These are phyloP conservation scores for Liolophura sinensis DNA, from an alignment of 1,140 invertebrate species.

Conservation along the genomic window DNA sequence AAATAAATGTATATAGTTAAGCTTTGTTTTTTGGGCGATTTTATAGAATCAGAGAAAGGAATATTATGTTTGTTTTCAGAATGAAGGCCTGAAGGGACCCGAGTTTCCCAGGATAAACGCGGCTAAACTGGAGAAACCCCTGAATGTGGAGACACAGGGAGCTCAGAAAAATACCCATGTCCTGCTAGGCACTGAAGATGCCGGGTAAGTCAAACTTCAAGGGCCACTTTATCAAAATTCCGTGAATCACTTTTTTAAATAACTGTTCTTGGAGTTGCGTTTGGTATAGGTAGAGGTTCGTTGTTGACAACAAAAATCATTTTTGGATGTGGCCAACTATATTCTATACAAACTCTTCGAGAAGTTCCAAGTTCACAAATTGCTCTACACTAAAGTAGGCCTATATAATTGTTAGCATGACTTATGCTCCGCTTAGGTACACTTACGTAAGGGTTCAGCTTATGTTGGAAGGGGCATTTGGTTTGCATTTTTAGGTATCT, in stretches of 20 bases:
- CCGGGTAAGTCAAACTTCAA: constrained; percentile 17
- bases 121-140: constrained; percentile 28
- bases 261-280: constrained; percentile 1
- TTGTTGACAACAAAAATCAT: constrained; percentile 2
- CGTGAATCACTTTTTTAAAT: neutral
- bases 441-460: neutral
- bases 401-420: neutral
- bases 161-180: constrained; percentile 23
- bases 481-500: constrained; percentile 16
- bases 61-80: constrained; percentile 3
- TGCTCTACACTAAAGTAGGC: neutral
- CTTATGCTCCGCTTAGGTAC: neutral
- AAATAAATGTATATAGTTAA: neutral
- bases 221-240: neutral
- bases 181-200: constrained; percentile 26
- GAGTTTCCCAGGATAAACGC: constrained; percentile 30
- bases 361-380: too few species aligned
- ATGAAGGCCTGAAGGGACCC: constrained; percentile 13
- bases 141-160: constrained; percentile 23
- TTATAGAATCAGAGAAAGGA: neutral
- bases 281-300: neutral
- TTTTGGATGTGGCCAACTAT: too few species aligned
- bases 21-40: neutral
- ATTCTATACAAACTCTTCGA: too few species aligned
- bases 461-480: neutral